Percentiles rank a stretch among this genome's conserved stretches.
Evolutionary conservation across 2,113 vertebrate species (phyloP).

Genomic region (Lethenteron camtschaticum): DNA sequence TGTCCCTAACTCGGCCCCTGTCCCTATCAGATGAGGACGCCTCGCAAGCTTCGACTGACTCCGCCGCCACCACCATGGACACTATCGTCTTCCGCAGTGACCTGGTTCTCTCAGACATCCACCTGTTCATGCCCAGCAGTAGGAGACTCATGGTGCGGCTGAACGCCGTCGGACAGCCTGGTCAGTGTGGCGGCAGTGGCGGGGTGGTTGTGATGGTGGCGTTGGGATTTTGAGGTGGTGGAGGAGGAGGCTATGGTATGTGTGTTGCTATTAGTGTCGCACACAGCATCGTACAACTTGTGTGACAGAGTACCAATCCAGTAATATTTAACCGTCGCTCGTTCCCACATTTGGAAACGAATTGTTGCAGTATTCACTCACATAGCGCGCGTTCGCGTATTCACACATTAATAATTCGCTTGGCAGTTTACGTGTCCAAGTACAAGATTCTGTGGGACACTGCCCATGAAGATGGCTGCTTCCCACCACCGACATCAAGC

Average conservation of each 20-base stretch:
- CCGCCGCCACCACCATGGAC: conserved; percentile 24
- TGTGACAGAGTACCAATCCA: neutral
- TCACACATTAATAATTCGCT: neutral
- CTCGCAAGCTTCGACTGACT: too few species aligned
- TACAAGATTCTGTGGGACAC: conserved; percentile 38
- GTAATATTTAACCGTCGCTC: neutral
- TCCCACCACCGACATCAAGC: too few species aligned
- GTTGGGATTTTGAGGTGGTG: neutral
- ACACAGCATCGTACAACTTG: neutral
- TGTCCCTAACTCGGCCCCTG: too few species aligned
- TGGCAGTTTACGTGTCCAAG: conserved; percentile 45
- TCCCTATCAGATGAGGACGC: too few species aligned
- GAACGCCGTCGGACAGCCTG: conserved; percentile 41
- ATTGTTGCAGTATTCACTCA: neutral
- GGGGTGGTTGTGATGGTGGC: neutral
- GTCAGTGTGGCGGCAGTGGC: conserved; percentile 18
- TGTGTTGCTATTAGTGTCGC: conserved; percentile 11
- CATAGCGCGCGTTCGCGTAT: neutral
- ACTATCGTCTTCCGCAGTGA: conserved; percentile 33
- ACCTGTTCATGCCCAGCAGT: conserved; percentile 32
- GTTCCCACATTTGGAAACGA: neutral
- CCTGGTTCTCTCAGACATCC: conserved; percentile 52
- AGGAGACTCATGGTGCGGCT: conserved; percentile 47
- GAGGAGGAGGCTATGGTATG: neutral
- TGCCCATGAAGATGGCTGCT: neutral